Conservation (phyloP, 2,888 invertebrate genomes). For the Cephus pygmeus region DNA sequence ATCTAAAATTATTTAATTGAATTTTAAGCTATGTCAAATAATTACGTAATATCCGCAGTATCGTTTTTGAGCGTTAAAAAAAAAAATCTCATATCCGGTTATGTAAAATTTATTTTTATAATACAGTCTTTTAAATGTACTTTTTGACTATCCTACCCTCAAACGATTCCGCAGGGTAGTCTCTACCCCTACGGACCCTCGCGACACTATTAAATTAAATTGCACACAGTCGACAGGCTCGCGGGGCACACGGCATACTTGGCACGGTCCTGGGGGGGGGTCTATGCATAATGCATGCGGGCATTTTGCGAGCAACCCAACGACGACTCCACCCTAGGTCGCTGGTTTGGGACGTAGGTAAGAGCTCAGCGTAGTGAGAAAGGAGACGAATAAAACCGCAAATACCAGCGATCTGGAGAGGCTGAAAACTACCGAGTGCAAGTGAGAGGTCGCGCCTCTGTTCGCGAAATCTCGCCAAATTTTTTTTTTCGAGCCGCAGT, state of each 20-base stretch:
- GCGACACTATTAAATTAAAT: slow-evolving; percentile 3
- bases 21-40: background rate
- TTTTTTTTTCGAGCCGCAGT: background rate
- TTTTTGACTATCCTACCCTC: background rate
- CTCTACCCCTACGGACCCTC: background rate
- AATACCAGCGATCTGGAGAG: background rate
- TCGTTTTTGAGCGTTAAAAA: background rate
- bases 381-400: slow-evolving; percentile 3
- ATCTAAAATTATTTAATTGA: background rate
- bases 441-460: background rate
- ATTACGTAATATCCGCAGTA: background rate
- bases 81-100: background rate
- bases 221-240: background rate
- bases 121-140: background rate
- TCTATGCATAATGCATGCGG: slow-evolving; percentile 6
- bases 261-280: background rate
- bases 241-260: background rate
- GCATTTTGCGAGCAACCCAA: slow-evolving; percentile 4
- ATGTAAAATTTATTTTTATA: background rate
- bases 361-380: background rate
- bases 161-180: background rate
- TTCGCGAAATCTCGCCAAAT: background rate
- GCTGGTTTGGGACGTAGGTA: background rate
- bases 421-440: background rate
- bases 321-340: background rate